Evolutionary conservation across 2,888 invertebrate genomes (phyloP).

Genomic region (Oscheius sp.): DNA sequence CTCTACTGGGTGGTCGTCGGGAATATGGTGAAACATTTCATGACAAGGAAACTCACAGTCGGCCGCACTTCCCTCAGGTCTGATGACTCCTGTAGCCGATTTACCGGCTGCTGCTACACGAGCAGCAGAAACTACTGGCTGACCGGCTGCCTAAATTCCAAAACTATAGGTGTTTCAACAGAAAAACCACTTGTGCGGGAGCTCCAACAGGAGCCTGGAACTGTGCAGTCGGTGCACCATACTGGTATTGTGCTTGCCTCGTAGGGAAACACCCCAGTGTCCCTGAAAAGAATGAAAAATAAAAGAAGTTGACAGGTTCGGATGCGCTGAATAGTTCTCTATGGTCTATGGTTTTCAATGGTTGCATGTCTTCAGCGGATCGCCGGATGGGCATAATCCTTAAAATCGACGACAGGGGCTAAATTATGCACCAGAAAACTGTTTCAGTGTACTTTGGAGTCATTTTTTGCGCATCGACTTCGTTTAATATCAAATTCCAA

Average conservation of each 20-base stretch:
- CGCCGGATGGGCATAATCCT: slow-evolving; percentile 29
- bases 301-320: not conserved
- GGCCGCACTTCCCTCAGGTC: slow-evolving; percentile 47
- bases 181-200: not conserved
- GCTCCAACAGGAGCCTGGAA: slow-evolving; percentile 43
- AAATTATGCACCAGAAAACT: no score
- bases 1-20: not conserved
- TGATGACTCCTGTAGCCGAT: slow-evolving; percentile 52
- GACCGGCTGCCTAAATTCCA: not conserved
- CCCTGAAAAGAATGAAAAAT: slow-evolving; percentile 16
- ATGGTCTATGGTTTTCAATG: slow-evolving; percentile 23
- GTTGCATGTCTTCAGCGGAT: slow-evolving; percentile 21
- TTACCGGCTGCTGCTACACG: slow-evolving; percentile 60
- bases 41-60: slow-evolving; percentile 41
- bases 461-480: no score
- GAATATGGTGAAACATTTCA: not conserved
- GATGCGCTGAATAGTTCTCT: slow-evolving; percentile 8
- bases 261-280: slow-evolving; percentile 51
- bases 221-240: slow-evolving; percentile 57
- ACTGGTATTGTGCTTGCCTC: slow-evolving; percentile 50
- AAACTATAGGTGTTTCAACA: not conserved
- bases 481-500: no score
- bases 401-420: slow-evolving; percentile 15
- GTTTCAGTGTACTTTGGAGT: no score
- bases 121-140: slow-evolving; percentile 44